A percentile compares a stretch with the other conserved stretches of the same genome.
Evolutionary conservation across 2,113 vertebrate species (phyloP).

Genomic region (Pteruthius melanotis): DNA sequence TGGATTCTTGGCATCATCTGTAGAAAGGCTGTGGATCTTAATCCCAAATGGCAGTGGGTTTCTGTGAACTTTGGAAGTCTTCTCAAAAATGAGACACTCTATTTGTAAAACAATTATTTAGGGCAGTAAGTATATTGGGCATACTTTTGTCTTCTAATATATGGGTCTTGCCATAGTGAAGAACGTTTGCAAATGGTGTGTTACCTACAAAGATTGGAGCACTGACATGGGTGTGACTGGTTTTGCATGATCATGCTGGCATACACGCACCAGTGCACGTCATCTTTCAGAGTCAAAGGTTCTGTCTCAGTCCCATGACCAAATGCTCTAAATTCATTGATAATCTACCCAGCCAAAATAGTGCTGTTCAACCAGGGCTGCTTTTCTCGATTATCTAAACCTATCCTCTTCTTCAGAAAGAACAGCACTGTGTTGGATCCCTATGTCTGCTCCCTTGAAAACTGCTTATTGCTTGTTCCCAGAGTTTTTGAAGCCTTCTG

Average conservation of each 20-base stretch:
- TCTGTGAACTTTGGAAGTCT: neutral
- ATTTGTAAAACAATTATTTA: neutral
- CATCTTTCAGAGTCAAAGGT: neutral
- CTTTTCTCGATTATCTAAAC: neutral
- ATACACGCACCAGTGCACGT: fast-evolving
- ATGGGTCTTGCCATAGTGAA: neutral
- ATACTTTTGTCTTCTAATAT: neutral
- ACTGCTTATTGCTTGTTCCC: neutral
- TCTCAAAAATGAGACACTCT: neutral
- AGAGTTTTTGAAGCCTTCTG: neutral
- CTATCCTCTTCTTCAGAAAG: neutral
- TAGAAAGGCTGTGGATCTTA: neutral
- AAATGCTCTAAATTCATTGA: too few species aligned
- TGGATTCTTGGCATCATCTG: neutral
- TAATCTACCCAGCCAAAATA: neutral
- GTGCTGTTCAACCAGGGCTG: fast-evolving
- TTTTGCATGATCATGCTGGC: neutral
- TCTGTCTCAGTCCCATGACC: neutral
- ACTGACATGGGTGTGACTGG: fast-evolving
- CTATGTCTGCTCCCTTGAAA: neutral
- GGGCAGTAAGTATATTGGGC: neutral
- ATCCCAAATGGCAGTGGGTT: neutral
- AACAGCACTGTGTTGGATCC: neutral
- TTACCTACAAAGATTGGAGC: neutral
- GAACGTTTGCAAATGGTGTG: neutral